phyloP scores from a whole-genome alignment of 2,113 vertebrate genomes.

The Gulo gulo region DNA sequence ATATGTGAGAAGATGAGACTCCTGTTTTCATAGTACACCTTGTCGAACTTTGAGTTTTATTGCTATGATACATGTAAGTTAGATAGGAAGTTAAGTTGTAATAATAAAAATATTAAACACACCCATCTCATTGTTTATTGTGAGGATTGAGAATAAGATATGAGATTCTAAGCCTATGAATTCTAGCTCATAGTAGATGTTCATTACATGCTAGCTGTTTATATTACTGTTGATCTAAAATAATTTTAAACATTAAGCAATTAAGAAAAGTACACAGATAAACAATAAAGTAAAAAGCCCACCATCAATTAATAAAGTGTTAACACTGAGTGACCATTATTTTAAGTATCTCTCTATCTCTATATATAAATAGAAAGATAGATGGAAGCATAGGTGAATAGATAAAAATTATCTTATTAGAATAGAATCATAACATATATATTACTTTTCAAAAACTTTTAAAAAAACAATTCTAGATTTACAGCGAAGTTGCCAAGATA shows the following conservation, averaged over 20 bases:
- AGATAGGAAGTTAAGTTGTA: background rate
- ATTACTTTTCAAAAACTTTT: background rate
- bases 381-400: background rate
- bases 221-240: background rate
- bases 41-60: background rate
- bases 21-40: background rate
- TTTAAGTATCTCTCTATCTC: background rate
- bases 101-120: background rate
- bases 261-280: background rate
- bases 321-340: background rate
- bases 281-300: background rate
- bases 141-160: background rate
- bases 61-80: background rate
- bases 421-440: background rate
- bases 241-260: background rate
- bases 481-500: background rate
- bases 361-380: background rate
- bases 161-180: background rate
- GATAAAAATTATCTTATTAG: background rate
- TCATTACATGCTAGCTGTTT: background rate
- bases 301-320: background rate
- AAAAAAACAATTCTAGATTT: background rate
- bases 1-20: background rate
- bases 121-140: background rate
- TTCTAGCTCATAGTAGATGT: background rate